These are phyloP conservation scores for Acropora yongei DNA, from an alignment of 64 coral and sea anemone species.

Conservation along the genomic window DNA sequence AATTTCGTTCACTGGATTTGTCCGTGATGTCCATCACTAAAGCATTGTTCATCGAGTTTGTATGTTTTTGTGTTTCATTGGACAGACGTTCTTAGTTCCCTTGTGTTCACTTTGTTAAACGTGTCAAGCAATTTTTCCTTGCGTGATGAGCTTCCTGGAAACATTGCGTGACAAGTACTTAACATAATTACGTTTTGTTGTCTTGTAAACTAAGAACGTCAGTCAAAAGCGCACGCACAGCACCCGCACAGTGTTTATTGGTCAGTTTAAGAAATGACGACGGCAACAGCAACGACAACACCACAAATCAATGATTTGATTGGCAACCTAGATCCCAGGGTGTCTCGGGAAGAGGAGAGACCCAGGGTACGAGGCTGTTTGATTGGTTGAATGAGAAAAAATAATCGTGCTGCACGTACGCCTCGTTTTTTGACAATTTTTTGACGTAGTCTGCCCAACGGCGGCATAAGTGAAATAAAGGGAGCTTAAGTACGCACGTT, in stretches of 20 bases:
- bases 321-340: too few species aligned
- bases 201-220: neutral
- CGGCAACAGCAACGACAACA: too few species aligned
- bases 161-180: neutral
- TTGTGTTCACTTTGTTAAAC: neutral
- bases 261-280: too few species aligned
- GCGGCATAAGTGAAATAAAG: too few species aligned
- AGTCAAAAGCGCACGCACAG: neutral
- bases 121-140: neutral
- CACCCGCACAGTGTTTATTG: constrained; percentile 3
- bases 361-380: too few species aligned
- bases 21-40: neutral
- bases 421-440: too few species aligned
- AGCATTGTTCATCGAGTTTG: neutral
- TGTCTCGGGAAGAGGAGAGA: too few species aligned
- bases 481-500: too few species aligned
- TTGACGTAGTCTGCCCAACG: too few species aligned
- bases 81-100: neutral
- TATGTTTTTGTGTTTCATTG: constrained; percentile 3
- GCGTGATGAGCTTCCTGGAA: neutral
- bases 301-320: too few species aligned
- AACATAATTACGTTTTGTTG: neutral
- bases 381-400: too few species aligned
- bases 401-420: too few species aligned
- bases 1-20: neutral